Percentiles rank a stretch among this genome's conserved stretches.
Conservation (phyloP, 1,140 invertebrate genomes). For the Aporrectodea caliginosa region DNA sequence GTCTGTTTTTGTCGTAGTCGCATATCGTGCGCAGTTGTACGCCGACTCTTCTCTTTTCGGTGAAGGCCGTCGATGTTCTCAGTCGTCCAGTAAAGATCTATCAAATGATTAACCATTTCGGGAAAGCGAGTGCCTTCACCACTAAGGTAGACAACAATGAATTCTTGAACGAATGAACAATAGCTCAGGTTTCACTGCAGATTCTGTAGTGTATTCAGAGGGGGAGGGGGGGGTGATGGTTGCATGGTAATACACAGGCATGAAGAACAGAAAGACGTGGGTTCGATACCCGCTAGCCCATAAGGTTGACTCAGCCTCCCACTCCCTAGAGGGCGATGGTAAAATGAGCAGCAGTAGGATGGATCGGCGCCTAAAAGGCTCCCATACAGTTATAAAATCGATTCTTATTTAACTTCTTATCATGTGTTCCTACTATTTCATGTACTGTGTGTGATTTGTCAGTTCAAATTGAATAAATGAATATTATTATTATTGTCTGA, state of each 20-base stretch:
- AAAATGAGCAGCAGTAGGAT: too few species aligned
- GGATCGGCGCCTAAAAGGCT: too few species aligned
- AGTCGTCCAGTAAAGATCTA: conserved; percentile 52
- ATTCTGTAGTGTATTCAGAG: not conserved
- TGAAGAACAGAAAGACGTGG: too few species aligned
- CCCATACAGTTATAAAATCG: too few species aligned
- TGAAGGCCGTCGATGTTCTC: conserved; percentile 69
- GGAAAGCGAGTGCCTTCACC: conserved; percentile 69
- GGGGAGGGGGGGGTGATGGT: not conserved
- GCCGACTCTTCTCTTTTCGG: conserved; percentile 78
- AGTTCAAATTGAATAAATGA: too few species aligned
- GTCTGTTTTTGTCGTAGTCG: conserved; percentile 16
- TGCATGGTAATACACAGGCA: too few species aligned
- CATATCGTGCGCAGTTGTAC: conserved; percentile 50
- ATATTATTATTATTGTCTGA: too few species aligned
- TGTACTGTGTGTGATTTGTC: too few species aligned
- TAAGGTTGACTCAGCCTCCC: too few species aligned
- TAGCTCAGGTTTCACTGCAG: not conserved
- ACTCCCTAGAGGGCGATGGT: too few species aligned
- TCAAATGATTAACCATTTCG: conserved; percentile 69
- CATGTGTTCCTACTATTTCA: too few species aligned
- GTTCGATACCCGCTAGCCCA: too few species aligned
- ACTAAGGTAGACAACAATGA: conserved; percentile 65
- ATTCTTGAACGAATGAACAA: not conserved
- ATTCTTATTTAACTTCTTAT: not conserved